Percentiles rank a stretch among this genome's conserved stretches.
phyloP scores from a whole-genome alignment of 2,113 vertebrate species.

The Alligator sinensis region DNA sequence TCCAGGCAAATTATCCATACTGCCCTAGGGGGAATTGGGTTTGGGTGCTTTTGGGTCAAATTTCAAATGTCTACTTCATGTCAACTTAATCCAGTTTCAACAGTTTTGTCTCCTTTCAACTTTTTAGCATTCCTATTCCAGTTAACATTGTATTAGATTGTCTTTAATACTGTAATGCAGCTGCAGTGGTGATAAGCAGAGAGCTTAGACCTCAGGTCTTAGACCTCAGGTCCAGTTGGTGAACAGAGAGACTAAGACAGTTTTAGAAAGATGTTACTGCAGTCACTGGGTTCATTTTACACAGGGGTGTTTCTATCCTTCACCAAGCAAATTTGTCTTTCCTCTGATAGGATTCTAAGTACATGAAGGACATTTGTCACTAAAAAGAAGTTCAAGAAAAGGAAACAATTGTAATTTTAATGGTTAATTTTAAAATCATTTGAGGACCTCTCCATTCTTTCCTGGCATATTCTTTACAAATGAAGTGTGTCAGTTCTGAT shows the following conservation, averaged over 20 bases:
- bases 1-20: background rate
- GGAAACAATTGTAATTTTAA: background rate
- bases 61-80: background rate
- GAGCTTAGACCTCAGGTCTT: too few species aligned
- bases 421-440: slow-evolving; percentile 29
- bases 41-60: background rate
- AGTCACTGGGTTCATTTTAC: too few species aligned
- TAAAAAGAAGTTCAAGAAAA: background rate
- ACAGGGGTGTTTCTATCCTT: background rate
- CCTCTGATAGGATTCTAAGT: background rate
- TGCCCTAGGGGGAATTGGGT: background rate
- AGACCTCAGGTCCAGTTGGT: background rate
- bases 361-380: slow-evolving; percentile 27
- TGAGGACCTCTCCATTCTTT: slow-evolving; percentile 1
- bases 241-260: background rate
- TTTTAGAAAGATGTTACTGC: background rate
- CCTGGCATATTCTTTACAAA: background rate
- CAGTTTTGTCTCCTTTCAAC: background rate
- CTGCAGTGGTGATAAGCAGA: background rate
- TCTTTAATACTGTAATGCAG: background rate
- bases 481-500: background rate
- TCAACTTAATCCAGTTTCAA: background rate
- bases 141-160: background rate
- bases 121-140: background rate
- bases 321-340: slow-evolving; percentile 32